Evolutionary conservation across 2,888 invertebrate species (phyloP), one percentile per base, ranked within the genome.

Genomic region (Andrena hattorfiana): DNA sequence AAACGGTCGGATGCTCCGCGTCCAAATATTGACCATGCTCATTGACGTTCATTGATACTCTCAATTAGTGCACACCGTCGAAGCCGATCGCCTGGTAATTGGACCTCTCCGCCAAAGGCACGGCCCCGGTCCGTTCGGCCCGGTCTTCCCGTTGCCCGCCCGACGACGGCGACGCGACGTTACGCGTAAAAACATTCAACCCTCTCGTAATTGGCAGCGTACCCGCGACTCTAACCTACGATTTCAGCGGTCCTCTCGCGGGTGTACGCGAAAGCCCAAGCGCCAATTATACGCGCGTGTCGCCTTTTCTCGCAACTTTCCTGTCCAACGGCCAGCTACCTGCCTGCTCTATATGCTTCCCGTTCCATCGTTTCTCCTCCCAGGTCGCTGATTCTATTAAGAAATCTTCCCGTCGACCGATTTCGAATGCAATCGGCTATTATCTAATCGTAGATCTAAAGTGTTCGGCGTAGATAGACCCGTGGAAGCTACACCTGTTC

Each of bases 31-130:
- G 89, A 89, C 89, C 79, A 77, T 85, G 87, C 89, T 89, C 89
- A 89, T 89, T 87, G 89, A 86, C 87, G 89, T 87, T 89, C 89
- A 89, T 89, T 89, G 89, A 89, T 89, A 89, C 89, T 89, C 89
- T 89, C 89, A 89, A 89, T 89, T 89, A 89, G 89, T 83, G 88
- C 87, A 78, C 79, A 83, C 87, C 87, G 86, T 87, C 81, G 85
- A 89, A 89, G 89, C 86, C 87, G 89, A 89, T 89, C 89, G 87
- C 73, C 85, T 80, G 81, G 85, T 89, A 89, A 89, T 87, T 87
- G 87, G 87, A 86, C 84, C 82, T 78, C 70, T 74, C 51, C 79
- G 79, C 67, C 81, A 85, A 86, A 86, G 83, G 84, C 69, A 75
- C 30, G 72, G 70, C 2, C 69, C n/a, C 56, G 59, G 32, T 59